These are phyloP conservation scores for Hiodon alosoides DNA, from an alignment of 2,113 vertebrate species.

Conservation along the genomic window DNA sequence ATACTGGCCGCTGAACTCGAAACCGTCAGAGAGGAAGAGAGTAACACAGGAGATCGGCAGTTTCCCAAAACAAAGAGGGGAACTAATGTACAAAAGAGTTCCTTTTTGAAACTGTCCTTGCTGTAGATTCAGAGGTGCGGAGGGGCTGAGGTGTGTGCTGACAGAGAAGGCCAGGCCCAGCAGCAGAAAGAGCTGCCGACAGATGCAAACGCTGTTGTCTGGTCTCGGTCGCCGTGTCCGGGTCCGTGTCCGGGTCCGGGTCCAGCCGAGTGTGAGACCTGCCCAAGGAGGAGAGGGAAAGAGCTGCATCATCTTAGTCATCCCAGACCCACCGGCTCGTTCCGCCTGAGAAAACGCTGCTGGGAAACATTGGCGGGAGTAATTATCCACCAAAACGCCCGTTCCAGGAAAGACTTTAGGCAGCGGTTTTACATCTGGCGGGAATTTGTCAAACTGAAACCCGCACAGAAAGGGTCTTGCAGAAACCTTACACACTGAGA, in stretches of 20 bases:
- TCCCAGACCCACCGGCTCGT: neutral
- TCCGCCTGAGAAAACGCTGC: constrained; percentile 5
- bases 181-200: constrained; percentile 40
- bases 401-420: constrained; percentile 20
- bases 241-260: constrained; percentile 44
- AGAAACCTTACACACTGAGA: too few species aligned
- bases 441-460: too few species aligned
- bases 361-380: constrained; percentile 12
- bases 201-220: constrained; percentile 49
- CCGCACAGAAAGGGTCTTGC: too few species aligned
- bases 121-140: neutral
- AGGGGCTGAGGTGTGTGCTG: neutral
- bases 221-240: constrained; percentile 39
- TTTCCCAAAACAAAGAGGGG: constrained; percentile 26
- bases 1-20: constrained; percentile 33
- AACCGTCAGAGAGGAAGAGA: constrained; percentile 20
- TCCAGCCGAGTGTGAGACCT: constrained; percentile 59
- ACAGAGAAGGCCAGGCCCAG: constrained; percentile 28
- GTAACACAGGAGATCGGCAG: constrained; percentile 10
- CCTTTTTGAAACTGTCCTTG: constrained; percentile 11
- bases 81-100: constrained; percentile 10
- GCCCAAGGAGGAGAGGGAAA: constrained; percentile 23
- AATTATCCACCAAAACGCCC: constrained; percentile 28
- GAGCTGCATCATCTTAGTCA: constrained; percentile 1
- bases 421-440: too few species aligned